A percentile compares a stretch with the other conserved stretches of the same genome.
Conservation (phyloP, 1,140 invertebrate genomes). For the Pogonomyrmex barbatus region DNA sequence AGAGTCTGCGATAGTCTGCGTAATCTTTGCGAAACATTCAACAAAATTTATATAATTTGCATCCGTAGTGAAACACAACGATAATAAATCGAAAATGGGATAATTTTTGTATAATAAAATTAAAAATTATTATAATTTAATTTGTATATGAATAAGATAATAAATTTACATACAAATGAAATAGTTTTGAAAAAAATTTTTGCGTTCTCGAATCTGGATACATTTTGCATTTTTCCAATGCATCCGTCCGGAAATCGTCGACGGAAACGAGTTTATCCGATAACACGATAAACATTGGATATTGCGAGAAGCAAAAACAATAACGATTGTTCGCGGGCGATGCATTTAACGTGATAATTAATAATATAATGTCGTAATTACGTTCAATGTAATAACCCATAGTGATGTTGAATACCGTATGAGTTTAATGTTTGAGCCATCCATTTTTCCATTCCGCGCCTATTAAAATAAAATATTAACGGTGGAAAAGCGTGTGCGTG, state of each 20-base stretch:
- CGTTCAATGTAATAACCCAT: conserved; percentile 63
- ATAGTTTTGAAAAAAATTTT: neutral
- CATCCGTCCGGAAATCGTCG: neutral
- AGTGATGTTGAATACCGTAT: conserved; percentile 59
- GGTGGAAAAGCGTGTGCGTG: neutral
- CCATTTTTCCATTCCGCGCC: conserved; percentile 59
- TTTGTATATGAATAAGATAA: neutral
- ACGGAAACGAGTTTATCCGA: conserved; percentile 41
- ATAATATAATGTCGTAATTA: conserved; percentile 63
- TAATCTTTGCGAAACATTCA: neutral
- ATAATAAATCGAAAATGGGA: neutral
- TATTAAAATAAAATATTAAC: conserved; percentile 65
- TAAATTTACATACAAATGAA: neutral
- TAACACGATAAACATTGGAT: conserved; percentile 53
- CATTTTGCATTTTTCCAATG: neutral
- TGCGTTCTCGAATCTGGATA: neutral
- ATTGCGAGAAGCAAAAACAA: conserved; percentile 48
- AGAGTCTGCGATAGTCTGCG: neutral
- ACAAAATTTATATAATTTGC: neutral
- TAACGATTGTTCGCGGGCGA: conserved; percentile 50
- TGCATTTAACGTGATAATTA: conserved; percentile 62
- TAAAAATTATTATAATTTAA: neutral
- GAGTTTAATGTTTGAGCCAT: conserved; percentile 64
- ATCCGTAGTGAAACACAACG: neutral
- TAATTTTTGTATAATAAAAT: conserved; percentile 14